phyloP scores from a whole-genome alignment of 2,797 vertebrate genomes.

The Darevskia nairensis region DNA sequence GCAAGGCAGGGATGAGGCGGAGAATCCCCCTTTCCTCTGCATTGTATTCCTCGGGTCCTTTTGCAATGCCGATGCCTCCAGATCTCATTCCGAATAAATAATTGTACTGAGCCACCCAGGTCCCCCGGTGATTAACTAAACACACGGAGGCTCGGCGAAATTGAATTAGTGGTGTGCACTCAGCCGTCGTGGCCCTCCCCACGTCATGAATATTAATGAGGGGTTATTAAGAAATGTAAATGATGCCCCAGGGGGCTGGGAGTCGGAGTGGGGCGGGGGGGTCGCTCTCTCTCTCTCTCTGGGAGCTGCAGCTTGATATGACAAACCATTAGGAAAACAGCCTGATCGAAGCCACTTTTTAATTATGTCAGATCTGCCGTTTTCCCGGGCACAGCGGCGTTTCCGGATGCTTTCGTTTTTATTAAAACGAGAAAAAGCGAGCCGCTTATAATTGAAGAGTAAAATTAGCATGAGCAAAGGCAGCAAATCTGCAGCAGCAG shows the following conservation, averaged over 20 bases:
- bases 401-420: conserved; percentile 72
- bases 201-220: conserved; percentile 81
- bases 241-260: conserved; percentile 76
- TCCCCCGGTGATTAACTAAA: conserved; percentile 83
- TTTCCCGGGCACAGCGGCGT: conserved; percentile 47
- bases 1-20: background rate
- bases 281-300: conserved; percentile 6
- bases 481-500: background rate
- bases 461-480: conserved; percentile 61
- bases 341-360: conserved; percentile 73
- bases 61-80: conserved; percentile 75
- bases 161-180: conserved; percentile 81
- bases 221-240: conserved; percentile 84
- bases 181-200: conserved; percentile 77
- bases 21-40: conserved; percentile 57
- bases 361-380: conserved; percentile 76
- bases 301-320: conserved; percentile 67
- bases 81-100: conserved; percentile 85
- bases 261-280: background rate
- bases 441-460: conserved; percentile 68
- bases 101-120: conserved; percentile 78
- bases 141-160: conserved; percentile 78
- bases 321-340: conserved; percentile 74
- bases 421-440: conserved; percentile 74
- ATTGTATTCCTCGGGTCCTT: conserved; percentile 70